These are phyloP conservation scores for Cephalotes varians DNA, from an alignment of 2,888 invertebrate species.

Conservation along the genomic window DNA sequence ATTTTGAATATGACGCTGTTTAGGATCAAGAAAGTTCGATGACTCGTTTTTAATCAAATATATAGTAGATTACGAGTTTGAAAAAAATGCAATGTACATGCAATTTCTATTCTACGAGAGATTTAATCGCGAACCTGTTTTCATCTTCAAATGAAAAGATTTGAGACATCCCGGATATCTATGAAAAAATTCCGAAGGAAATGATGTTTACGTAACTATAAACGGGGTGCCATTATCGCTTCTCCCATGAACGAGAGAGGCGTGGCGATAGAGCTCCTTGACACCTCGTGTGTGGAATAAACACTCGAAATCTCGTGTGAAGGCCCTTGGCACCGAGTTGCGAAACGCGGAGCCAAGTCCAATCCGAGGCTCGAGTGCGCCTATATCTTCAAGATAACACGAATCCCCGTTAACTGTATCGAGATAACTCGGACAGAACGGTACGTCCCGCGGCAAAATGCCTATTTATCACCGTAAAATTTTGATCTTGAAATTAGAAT, in stretches of 20 bases:
- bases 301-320: conserved; percentile 39
- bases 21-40: too few relatives aligned
- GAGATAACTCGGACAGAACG: conserved; percentile 62
- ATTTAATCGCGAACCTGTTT: background rate
- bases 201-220: conserved; percentile 22
- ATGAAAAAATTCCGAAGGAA: background rate
- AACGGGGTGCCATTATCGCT: conserved; percentile 33
- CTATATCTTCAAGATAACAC: conserved; percentile 73
- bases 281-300: conserved; percentile 16
- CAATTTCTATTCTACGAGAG: background rate
- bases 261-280: conserved; percentile 17
- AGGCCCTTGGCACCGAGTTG: conserved; percentile 35
- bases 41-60: background rate
- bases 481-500: background rate
- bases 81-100: background rate
- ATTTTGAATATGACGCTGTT: too few relatives aligned
- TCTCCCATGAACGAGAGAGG: conserved; percentile 4
- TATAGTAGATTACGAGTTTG: background rate
- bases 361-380: conserved; percentile 66
- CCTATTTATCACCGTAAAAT: conserved; percentile 47
- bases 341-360: conserved; percentile 61
- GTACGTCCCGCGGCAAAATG: conserved; percentile 50
- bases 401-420: conserved; percentile 58
- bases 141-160: background rate
- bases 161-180: background rate